phyloP scores from a whole-genome alignment of 2,797 vertebrate species.

The Rallus crepitans region DNA sequence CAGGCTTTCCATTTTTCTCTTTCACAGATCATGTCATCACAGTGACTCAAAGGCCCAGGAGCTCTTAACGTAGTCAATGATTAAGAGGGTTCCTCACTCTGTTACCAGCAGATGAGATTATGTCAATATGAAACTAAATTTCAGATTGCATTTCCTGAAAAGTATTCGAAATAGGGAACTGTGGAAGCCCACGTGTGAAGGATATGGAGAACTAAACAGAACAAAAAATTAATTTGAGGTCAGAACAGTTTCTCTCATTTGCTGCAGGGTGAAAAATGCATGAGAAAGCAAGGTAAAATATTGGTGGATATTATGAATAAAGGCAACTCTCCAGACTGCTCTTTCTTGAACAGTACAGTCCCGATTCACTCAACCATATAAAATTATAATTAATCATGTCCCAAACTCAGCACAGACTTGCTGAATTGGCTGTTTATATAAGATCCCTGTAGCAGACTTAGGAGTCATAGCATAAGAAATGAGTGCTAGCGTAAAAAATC shows the following conservation, averaged over 20 bases:
- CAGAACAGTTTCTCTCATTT: neutral
- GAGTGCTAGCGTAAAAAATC: neutral
- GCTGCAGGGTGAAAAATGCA: neutral
- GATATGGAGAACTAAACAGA: neutral
- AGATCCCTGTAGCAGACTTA: slow-evolving; percentile 7
- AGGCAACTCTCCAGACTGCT: neutral
- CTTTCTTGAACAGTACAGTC: neutral
- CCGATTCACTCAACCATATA: slow-evolving; percentile 27
- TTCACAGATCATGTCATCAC: neutral
- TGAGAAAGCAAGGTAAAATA: neutral
- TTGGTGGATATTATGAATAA: neutral
- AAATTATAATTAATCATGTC: slow-evolving; percentile 51
- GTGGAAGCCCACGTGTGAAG: neutral
- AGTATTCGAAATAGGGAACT: neutral
- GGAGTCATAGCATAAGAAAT: neutral
- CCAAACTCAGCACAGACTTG: slow-evolving; percentile 1
- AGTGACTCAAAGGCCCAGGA: neutral
- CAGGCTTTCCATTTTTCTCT: neutral
- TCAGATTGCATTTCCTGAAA: neutral
- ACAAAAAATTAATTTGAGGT: neutral
- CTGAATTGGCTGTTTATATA: slow-evolving; percentile 36
- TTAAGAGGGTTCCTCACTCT: neutral
- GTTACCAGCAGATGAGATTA: neutral
- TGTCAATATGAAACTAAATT: neutral
- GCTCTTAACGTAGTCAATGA: neutral